Conservation (phyloP, 2,113 vertebrate species). For the Bettongia penicillata region DNA sequence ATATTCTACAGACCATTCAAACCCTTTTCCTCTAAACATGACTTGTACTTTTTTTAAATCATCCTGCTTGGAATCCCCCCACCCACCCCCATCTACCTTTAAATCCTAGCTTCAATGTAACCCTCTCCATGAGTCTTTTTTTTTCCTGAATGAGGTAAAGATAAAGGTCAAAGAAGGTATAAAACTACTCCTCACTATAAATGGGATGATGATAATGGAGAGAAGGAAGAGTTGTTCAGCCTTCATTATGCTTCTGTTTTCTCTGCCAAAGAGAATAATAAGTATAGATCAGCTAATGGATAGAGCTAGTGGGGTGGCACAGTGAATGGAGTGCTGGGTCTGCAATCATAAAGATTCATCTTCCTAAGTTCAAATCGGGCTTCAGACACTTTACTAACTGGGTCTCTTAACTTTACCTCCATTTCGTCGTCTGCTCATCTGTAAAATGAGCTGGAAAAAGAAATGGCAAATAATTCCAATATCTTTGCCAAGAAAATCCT, state of each 20-base stretch:
- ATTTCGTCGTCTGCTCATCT: background rate
- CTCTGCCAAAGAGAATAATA: background rate
- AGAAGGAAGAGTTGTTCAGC: background rate
- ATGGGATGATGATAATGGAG: background rate
- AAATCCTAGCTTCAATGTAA: background rate
- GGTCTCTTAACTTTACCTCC: background rate
- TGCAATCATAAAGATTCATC: background rate
- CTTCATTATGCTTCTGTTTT: background rate
- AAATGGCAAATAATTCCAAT: background rate
- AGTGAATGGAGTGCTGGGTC: background rate
- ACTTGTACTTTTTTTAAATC: background rate
- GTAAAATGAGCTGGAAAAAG: background rate
- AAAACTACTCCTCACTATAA: background rate
- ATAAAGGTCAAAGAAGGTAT: background rate
- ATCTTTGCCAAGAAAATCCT: background rate
- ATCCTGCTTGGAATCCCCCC: background rate
- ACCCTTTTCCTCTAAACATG: background rate
- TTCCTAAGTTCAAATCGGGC: background rate
- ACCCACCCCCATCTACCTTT: accelerated
- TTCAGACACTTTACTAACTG: background rate
- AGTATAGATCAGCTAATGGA: background rate
- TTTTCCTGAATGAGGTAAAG: background rate
- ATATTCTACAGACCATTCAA: background rate
- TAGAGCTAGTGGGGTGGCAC: too few species aligned
- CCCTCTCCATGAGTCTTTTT: background rate